Conservation (phyloP, 2,888 invertebrate species). For the Ennomos fuscantarius region DNA sequence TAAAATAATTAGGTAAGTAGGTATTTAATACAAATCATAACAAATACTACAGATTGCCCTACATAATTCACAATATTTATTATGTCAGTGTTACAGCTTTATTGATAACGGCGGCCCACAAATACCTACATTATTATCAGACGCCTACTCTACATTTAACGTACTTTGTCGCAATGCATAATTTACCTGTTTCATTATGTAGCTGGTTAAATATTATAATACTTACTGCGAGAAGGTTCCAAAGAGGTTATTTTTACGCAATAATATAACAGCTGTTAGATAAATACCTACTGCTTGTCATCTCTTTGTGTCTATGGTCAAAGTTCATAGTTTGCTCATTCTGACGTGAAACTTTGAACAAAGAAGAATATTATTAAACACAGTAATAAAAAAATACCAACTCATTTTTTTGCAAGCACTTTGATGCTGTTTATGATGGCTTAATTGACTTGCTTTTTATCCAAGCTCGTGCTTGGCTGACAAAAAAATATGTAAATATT, state of each 20-base stretch:
- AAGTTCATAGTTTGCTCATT: slow-evolving; percentile 19
- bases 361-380: slow-evolving; percentile 2
- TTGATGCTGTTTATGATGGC: too few species aligned
- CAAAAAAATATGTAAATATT: too few species aligned
- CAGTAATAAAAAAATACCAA: neutral
- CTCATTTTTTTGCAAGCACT: too few species aligned
- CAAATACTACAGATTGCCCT: neutral
- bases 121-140: slow-evolving; percentile 28
- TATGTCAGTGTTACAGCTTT: slow-evolving; percentile 18
- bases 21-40: neutral
- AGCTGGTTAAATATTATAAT: neutral
- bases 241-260: neutral
- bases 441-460: too few species aligned
- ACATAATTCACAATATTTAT: slow-evolving; percentile 2
- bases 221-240: slow-evolving; percentile 11
- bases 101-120: slow-evolving; percentile 4
- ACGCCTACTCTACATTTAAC: neutral
- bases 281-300: slow-evolving; percentile 11
- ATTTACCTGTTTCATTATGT: neutral
- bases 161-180: slow-evolving; percentile 12
- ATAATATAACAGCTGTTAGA: slow-evolving; percentile 2
- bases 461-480: too few species aligned
- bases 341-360: slow-evolving; percentile 18
- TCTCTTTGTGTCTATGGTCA: slow-evolving; percentile 29
- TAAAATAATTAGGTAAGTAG: too few species aligned